Conservation (phyloP, 2,113 vertebrate species). For the Elephas maximus region DNA sequence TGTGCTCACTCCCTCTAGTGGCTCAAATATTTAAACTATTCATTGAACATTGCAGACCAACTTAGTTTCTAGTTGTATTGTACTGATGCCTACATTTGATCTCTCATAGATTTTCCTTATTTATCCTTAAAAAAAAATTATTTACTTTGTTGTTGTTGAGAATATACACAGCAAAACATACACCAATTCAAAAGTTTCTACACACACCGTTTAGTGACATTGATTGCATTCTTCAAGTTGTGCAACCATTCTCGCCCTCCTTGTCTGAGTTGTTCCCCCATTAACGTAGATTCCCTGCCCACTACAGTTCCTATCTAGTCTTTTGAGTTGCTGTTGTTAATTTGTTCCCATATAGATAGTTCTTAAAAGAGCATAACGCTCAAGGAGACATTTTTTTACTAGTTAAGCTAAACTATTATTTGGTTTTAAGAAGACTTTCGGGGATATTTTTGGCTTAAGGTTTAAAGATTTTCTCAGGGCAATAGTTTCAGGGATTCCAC, state of each 20-base stretch:
- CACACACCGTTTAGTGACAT: not conserved
- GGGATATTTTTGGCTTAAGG: not conserved
- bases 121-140: not conserved
- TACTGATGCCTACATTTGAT: not conserved
- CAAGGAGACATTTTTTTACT: not conserved
- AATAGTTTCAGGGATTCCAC: no score
- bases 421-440: not conserved
- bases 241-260: not conserved
- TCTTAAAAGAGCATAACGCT: not conserved
- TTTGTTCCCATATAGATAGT: not conserved
- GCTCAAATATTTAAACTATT: constrained; percentile 53
- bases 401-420: not conserved
- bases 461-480: not conserved
- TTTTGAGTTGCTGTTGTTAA: not conserved
- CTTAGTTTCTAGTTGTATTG: not conserved
- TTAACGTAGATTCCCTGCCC: not conserved
- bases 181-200: not conserved
- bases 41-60: not conserved
- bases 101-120: not conserved
- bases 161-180: not conserved
- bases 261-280: not conserved
- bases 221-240: not conserved
- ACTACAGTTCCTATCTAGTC: not conserved
- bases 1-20: constrained; percentile 78
- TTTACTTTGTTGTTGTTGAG: not conserved